Base-by-base conservation (phyloP, 1,140 invertebrate species). In the Ceratina australensis region DNA sequence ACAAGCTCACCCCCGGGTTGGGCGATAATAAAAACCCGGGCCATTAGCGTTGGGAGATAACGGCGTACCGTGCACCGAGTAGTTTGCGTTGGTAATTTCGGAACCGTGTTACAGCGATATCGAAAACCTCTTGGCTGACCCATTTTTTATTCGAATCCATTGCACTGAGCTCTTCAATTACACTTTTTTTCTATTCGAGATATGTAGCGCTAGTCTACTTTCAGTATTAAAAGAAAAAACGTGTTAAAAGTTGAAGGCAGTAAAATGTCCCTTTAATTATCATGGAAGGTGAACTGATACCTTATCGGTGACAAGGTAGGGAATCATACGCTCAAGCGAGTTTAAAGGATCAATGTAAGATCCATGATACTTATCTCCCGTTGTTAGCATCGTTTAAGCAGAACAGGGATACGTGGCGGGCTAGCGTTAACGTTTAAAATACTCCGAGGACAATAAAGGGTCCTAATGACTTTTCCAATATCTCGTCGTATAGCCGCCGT, bases 381-480 rank as follows among this genome's bases (percentile, higher is more conserved):
- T 72, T 42, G 61, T 66, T 56, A 74, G 24, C 33, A 22, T 20
- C 22, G 22, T 73, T 59, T 65, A 74, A 20, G 63, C 63, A 47
- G 63, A 73, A 16, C 20, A 28, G 73, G 60, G 52, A 60, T 69
- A 52, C 52, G 42, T 22, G 68, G 65, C 56, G 24, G 50, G 42
- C 47, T 54, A 79, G 74, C 74, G 78, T 72, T 75, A 72, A 52
- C 72, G 72, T 76, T 75, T 84, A 81, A 81, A 84, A 72, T 79
- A 74, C 72, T 76, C 54, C 18, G 56, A 42, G 59, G 67, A 67
- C 72, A 75, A 84, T 81, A 84, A 81, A 84, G 59, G 61, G 76
- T 72, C 82, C 80, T 84, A 84, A 84, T 84, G 82, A 80, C 79
- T 84, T 84, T 84, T 84, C 82, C 82, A 81, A 84, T 84, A 81